Evolutionary conservation across 2,113 vertebrate genomes (phyloP), one percentile per base, ranked within the genome.

Genomic region (Meleagris gallopavo): DNA sequence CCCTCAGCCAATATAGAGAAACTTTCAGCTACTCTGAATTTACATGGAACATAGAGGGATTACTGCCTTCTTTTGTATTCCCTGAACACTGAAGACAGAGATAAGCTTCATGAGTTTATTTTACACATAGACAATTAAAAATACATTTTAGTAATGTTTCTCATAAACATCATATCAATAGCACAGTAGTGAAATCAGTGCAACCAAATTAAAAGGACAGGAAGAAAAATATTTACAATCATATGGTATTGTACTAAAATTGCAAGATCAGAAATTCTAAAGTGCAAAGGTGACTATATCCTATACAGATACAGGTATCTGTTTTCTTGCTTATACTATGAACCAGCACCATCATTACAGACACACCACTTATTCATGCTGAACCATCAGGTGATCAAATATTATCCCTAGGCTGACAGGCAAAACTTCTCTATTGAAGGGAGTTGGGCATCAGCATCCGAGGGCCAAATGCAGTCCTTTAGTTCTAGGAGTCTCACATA

Each of bases 181-280:
- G 80, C 84, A 91, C 62, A 90, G 43, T 71, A 88, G 43, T 50
- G 81, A 89, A 92, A 90, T 80, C 55, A 93, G 85, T 60, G 94
- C 74, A 87, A 96, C 25, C 48, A 62, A 83, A 86, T 9, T 13
- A 43, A 83, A 89, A 46, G 43, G 65, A 41, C 67, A 86, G 50
- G 58, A 88, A 95, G 40, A 9, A 82, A 9, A 82, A 9, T 93
- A 93, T 94, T 94, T 95, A 94, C 89, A 96, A 67, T 65, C 57
- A 66, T 10, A 61, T 46, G 74, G 69, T 81, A 38, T 8, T 67
- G 43, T 73, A 89, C 20, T 29, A 12, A 77, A 94, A 94, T 57
- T 46, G 66, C 46, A 81, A 89, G 43, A 74, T 65, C 27, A 30
- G 76, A 83, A 66, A 38, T 76, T 75, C 88, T 93, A 54, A 95